These are phyloP conservation scores for Myotis pilosus DNA, from an alignment of 2,797 vertebrate species.

Conservation along the genomic window DNA sequence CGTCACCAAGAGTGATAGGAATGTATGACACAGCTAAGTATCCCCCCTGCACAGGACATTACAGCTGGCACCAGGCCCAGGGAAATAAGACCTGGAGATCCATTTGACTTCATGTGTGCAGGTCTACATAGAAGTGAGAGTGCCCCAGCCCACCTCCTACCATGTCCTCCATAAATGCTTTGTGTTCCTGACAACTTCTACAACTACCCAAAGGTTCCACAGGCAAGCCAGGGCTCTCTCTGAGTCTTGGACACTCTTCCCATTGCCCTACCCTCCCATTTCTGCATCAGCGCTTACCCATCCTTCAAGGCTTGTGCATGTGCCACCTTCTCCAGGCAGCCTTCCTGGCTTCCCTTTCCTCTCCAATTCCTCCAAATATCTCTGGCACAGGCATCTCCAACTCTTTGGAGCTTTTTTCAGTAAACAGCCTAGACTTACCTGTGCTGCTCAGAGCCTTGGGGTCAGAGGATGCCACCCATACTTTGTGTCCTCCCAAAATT, in stretches of 20 bases:
- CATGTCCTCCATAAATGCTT: background rate
- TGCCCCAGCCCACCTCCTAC: background rate
- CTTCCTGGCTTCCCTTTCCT: background rate
- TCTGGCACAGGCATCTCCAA: background rate
- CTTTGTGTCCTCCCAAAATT: background rate
- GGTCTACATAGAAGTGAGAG: background rate
- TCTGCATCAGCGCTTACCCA: background rate
- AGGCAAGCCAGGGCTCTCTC: background rate
- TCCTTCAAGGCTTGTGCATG: background rate
- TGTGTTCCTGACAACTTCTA: background rate
- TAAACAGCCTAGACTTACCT: background rate
- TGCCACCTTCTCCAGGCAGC: background rate
- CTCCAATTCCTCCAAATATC: background rate
- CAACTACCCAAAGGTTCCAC: background rate
- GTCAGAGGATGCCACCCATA: background rate
- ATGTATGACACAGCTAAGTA: constrained; percentile 70
- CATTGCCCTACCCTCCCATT: background rate
- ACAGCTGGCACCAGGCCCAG: constrained; percentile 63
- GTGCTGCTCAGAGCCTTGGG: background rate
- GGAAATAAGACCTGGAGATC: constrained; percentile 22
- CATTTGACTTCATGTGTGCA: background rate
- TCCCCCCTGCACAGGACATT: constrained; percentile 66
- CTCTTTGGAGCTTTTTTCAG: background rate
- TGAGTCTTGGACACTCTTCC: background rate
- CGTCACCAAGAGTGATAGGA: constrained; percentile 67